Percentiles rank a stretch among this genome's conserved stretches.
phyloP scores from a whole-genome alignment of 2,797 vertebrate species.

The Threskiornis aethiopicus region DNA sequence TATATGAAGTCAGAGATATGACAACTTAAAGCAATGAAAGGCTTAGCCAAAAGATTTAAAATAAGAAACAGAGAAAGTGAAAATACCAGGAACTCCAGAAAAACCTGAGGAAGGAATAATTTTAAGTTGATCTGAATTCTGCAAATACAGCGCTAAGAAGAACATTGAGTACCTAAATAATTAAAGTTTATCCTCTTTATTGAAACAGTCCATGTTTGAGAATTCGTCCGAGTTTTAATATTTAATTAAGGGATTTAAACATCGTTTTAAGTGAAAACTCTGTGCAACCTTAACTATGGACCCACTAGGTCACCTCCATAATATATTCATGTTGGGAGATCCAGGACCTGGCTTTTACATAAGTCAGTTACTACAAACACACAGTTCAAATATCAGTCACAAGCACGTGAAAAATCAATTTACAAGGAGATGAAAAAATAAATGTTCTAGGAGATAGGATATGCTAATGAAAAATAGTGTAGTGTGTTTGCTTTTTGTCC shows the following conservation, averaged over 20 bases:
- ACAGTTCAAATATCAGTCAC: conserved; percentile 65
- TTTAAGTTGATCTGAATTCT: conserved; percentile 32
- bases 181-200: conserved; percentile 63
- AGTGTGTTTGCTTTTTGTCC: conserved; percentile 57
- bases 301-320: conserved; percentile 19
- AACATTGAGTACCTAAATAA: conserved; percentile 55
- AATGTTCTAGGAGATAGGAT: conserved; percentile 58
- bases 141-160: conserved; percentile 35
- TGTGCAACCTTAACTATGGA: conserved; percentile 21
- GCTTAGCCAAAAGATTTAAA: not conserved
- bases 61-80: not conserved
- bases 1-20: not conserved
- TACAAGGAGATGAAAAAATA: conserved; percentile 65
- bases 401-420: conserved; percentile 64
- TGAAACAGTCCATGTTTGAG: conserved; percentile 62
- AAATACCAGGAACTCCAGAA: not conserved
- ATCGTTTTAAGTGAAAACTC: conserved; percentile 52
- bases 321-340: conserved; percentile 59
- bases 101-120: conserved; percentile 6
- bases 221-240: conserved; percentile 40
- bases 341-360: conserved; percentile 50
- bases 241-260: conserved; percentile 70
- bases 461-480: conserved; percentile 63
- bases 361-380: conserved; percentile 64
- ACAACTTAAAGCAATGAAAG: not conserved